Conservation (phyloP, 2,113 vertebrate species). For the Chloroceryle aenea region DNA sequence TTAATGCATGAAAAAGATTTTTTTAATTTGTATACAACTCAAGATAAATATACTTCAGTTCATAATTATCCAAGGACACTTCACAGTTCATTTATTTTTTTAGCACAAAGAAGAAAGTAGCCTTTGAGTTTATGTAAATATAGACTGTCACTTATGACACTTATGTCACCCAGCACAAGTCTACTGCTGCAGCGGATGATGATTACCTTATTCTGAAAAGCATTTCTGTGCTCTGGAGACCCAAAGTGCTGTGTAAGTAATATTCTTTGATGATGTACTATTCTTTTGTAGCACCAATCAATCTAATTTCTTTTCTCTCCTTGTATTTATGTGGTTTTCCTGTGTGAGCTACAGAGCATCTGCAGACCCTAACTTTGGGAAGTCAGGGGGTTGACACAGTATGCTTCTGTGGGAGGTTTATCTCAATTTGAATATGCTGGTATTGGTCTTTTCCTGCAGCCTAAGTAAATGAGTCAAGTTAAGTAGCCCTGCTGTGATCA, state of each 20-base stretch:
- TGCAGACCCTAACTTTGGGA: not conserved
- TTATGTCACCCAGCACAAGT: not conserved
- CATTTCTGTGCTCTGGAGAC: not conserved
- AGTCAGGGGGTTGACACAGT: not conserved
- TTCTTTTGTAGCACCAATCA: not conserved
- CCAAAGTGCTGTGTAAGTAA: not conserved
- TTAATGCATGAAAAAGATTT: not conserved
- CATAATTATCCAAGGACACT: not conserved
- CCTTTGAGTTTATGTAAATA: not conserved
- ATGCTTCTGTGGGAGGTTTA: not conserved
- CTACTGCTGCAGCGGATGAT: not conserved
- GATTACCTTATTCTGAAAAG: not conserved
- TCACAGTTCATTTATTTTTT: not conserved
- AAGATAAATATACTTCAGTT: not conserved
- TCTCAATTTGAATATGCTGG: not conserved
- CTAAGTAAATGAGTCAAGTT: not conserved
- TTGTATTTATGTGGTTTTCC: not conserved
- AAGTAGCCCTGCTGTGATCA: not conserved
- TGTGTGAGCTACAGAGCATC: not conserved
- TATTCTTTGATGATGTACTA: not conserved
- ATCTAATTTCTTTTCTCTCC: not conserved
- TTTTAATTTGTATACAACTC: not conserved
- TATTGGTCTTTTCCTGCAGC: not conserved
- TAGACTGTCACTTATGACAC: not conserved
- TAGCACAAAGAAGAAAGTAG: not conserved